Conservation (phyloP, 2,113 vertebrate species). For the Galemys pyrenaicus region DNA sequence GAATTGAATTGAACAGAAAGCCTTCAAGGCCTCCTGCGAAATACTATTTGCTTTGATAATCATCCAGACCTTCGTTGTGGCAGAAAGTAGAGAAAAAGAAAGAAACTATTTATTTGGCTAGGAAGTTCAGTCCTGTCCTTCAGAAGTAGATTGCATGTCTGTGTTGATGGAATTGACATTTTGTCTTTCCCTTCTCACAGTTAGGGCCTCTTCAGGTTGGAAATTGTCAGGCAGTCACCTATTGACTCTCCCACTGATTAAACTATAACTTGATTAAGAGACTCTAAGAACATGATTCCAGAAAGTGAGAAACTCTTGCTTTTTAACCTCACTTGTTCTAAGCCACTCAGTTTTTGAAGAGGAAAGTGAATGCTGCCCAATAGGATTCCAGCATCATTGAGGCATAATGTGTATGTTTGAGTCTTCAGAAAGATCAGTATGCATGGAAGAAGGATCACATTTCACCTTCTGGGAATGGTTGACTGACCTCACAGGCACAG, state of each 20-base stretch:
- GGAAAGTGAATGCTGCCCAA: not conserved
- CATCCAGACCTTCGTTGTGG: not conserved
- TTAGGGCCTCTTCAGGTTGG: not conserved
- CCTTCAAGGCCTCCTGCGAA: not conserved
- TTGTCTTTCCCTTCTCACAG: not conserved
- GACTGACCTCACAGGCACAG: not conserved
- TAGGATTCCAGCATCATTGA: not conserved
- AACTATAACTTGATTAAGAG: not conserved
- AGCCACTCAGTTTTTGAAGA: not conserved
- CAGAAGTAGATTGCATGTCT: not conserved
- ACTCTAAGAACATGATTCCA: not conserved
- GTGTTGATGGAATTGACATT: not conserved
- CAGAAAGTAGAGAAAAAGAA: not conserved
- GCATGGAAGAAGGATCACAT: not conserved
- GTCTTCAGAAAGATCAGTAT: not conserved
- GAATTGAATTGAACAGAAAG: not conserved
- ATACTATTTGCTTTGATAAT: constrained; percentile 23
- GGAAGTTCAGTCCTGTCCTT: not conserved
- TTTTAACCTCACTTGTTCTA: constrained; percentile 39
- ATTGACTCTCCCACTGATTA: not conserved
- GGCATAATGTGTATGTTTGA: not conserved
- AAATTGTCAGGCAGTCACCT: not conserved
- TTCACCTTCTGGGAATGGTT: not conserved
- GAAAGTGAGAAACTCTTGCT: constrained; percentile 8
- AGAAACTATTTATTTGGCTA: not conserved